These are phyloP conservation scores for Anolis apletophallus DNA, from an alignment of 2,797 vertebrate species.

Conservation along the genomic window DNA sequence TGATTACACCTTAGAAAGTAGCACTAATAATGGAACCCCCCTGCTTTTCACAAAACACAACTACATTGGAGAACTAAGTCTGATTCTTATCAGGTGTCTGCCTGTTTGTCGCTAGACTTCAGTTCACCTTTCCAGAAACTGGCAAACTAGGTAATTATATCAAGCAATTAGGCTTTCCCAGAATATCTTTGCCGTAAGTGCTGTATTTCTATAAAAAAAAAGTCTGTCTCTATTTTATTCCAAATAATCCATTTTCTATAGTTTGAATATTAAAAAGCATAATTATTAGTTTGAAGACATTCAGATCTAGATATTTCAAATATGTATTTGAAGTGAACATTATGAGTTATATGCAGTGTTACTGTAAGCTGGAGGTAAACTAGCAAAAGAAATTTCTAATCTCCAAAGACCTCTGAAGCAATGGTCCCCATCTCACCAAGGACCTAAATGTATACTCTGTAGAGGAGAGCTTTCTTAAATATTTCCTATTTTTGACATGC, in stretches of 20 bases:
- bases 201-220: neutral
- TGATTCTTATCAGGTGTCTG: neutral
- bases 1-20: neutral
- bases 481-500: too few species aligned
- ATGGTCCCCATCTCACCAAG: too few species aligned
- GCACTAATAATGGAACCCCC: neutral
- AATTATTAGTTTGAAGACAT: neutral
- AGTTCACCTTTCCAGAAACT: neutral
- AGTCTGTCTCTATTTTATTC: neutral
- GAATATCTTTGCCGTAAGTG: neutral
- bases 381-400: too few species aligned
- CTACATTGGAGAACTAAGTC: too few species aligned
- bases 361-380: too few species aligned
- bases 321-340: neutral
- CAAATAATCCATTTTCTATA: neutral
- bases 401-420: too few species aligned
- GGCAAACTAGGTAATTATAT: neutral
- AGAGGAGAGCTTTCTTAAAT: too few species aligned
- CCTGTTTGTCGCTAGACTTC: neutral
- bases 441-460: too few species aligned
- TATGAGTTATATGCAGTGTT: too few species aligned
- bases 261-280: neutral
- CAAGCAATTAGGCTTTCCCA: neutral
- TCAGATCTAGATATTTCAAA: neutral
- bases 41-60: neutral